These are phyloP conservation scores for Gymnopithys bicolor DNA, from an alignment of 2,797 vertebrate genomes.

Conservation along the genomic window DNA sequence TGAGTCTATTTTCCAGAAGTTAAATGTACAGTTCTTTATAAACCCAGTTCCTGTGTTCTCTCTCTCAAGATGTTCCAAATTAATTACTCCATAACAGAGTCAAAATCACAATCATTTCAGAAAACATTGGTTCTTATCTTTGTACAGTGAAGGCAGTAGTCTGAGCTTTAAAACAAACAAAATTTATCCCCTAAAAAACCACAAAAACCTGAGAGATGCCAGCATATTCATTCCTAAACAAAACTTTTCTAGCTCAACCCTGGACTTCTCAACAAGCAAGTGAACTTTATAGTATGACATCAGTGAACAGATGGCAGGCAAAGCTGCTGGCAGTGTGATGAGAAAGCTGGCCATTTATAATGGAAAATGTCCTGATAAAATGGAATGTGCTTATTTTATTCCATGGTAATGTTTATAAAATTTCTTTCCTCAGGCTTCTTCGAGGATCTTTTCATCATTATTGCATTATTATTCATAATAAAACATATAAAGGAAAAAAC, in stretches of 20 bases:
- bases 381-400: constrained; percentile 74
- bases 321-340: constrained; percentile 58
- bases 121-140: background rate
- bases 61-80: background rate
- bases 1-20: background rate
- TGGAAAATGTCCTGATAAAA: constrained; percentile 75
- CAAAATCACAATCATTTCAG: constrained; percentile 5
- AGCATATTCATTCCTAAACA: constrained; percentile 40
- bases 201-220: background rate
- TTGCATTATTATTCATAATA: constrained; percentile 62
- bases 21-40: background rate
- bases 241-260: constrained; percentile 31
- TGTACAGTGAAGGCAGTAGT: background rate
- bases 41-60: background rate
- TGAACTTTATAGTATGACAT: constrained; percentile 67
- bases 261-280: constrained; percentile 41
- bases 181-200: background rate
- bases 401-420: constrained; percentile 66
- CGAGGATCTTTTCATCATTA: constrained; percentile 49
- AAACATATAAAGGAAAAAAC: constrained; percentile 56
- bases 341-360: constrained; percentile 70
- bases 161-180: background rate
- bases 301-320: constrained; percentile 72
- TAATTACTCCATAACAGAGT: background rate
- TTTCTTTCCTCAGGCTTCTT: constrained; percentile 69